These are phyloP conservation scores for Drosophila cracens DNA, from an alignment of 2,888 invertebrate genomes.

Conservation along the genomic window DNA sequence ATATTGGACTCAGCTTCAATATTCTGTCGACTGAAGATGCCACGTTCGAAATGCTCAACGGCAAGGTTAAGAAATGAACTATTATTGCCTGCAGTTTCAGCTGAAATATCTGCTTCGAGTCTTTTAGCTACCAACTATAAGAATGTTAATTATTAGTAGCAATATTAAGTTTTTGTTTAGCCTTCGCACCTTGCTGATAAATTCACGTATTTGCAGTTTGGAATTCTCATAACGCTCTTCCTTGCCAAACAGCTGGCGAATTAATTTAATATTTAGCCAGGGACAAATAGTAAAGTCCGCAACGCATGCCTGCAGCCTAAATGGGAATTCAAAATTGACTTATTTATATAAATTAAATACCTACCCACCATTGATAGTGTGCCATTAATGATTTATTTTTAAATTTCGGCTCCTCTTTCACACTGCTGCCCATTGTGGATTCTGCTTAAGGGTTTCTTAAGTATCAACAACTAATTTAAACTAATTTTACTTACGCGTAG, in stretches of 20 bases:
- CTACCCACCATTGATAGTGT: constrained; percentile 3
- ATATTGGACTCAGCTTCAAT: constrained; percentile 14
- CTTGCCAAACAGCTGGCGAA: constrained; percentile 18
- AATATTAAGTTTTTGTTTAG: too few relatives aligned
- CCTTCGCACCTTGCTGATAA: constrained; percentile 12
- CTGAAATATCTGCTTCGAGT: background rate
- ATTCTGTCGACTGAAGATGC: background rate
- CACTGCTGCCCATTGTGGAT: constrained; percentile 46
- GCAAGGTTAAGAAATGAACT: constrained; percentile 10
- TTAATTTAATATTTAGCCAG: constrained; percentile 5
- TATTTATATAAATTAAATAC: background rate
- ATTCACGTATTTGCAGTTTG: background rate
- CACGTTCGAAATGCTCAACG: background rate
- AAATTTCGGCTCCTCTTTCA: constrained; percentile 20
- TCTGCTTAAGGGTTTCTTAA: constrained; percentile 17
- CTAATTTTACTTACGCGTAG: constrained; percentile 65
- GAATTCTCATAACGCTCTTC: constrained; percentile 4
- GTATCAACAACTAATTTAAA: background rate
- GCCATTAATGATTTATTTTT: constrained; percentile 18
- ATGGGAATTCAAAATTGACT: background rate
- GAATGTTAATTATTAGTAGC: background rate
- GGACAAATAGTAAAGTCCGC: constrained; percentile 1
- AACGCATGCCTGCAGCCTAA: constrained; percentile 12
- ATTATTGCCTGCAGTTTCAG: background rate
- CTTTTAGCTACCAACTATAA: background rate